Evolutionary conservation across 2,888 invertebrate species (phyloP).

Genomic region (Volucella zonaria): DNA sequence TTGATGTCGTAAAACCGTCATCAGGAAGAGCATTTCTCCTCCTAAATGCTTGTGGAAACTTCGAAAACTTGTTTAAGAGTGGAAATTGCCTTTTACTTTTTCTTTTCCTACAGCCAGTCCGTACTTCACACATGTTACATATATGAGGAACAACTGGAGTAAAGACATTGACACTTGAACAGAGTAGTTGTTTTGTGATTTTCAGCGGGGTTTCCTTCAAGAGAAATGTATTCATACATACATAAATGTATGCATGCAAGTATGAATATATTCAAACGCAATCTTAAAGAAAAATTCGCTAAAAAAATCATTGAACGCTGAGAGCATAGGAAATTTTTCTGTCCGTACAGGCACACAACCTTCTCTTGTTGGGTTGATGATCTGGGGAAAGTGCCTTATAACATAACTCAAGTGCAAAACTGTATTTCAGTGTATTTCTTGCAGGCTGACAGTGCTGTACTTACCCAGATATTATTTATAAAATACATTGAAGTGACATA

Average conservation of each 20-base stretch:
- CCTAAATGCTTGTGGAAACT: too few species aligned
- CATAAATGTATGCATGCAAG: not conserved
- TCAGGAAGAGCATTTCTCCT: too few species aligned
- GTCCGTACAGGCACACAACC: not conserved
- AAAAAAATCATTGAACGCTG: too few species aligned
- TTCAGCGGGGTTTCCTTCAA: too few species aligned
- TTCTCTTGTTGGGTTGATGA: constrained; percentile 22
- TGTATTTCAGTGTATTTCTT: constrained; percentile 72
- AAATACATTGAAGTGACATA: not conserved
- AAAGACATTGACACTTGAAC: too few species aligned
- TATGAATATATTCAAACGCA: too few species aligned
- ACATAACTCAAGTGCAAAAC: constrained; percentile 67
- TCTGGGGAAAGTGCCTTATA: constrained; percentile 75
- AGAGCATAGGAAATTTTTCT: too few species aligned
- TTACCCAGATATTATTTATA: constrained; percentile 23
- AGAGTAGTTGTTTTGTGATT: not conserved
- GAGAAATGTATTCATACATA: not conserved
- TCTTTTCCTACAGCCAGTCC: not conserved
- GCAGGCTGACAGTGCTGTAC: constrained; percentile 48
- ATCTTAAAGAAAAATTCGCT: too few species aligned
- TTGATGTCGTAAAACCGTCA: too few species aligned
- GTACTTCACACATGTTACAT: not conserved
- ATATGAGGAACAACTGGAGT: not conserved
- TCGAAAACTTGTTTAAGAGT: too few species aligned
- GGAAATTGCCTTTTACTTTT: too few species aligned